Evolutionary conservation across 2,888 invertebrate species (phyloP).

Genomic region (Colostygia pectinataria): DNA sequence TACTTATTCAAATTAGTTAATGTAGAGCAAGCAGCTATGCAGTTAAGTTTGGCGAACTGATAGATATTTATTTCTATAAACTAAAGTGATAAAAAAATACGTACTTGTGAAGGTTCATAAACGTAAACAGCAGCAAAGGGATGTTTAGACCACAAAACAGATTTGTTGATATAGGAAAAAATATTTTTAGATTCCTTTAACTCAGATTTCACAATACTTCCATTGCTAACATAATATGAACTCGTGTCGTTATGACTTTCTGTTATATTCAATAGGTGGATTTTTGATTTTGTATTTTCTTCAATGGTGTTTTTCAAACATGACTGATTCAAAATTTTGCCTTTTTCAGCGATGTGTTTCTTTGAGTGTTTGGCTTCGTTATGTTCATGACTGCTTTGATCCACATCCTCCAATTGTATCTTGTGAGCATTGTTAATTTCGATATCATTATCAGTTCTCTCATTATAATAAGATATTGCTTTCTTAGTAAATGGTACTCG

Average conservation of each 20-base stretch:
- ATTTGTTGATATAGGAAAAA: conserved; percentile 28
- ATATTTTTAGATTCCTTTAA: conserved; percentile 4
- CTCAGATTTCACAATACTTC: conserved; percentile 9
- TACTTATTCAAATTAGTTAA: too few species aligned
- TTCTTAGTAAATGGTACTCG: conserved; percentile 22
- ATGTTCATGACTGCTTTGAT: conserved; percentile 38
- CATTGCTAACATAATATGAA: conserved; percentile 6
- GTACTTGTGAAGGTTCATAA: conserved; percentile 66
- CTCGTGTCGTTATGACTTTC: conserved; percentile 4
- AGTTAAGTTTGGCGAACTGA: too few species aligned
- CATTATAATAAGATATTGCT: conserved; percentile 26
- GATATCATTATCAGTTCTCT: conserved; percentile 28
- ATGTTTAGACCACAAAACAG: conserved; percentile 55
- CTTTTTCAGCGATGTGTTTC: conserved; percentile 45
- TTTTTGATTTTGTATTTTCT: conserved; percentile 6
- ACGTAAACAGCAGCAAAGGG: conserved; percentile 66
- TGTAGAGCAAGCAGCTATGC: too few species aligned
- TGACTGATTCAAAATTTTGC: conserved; percentile 5
- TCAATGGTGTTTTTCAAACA: conserved; percentile 1
- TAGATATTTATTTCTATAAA: too few species aligned
- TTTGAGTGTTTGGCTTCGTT: conserved; percentile 48
- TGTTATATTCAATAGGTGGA: background rate
- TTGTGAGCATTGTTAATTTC: conserved; percentile 30
- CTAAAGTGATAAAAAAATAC: background rate
- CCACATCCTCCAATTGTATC: conserved; percentile 44